Evolutionary conservation across 2,888 invertebrate genomes (phyloP).

Genomic region (Stenchaetothrips biformis): DNA sequence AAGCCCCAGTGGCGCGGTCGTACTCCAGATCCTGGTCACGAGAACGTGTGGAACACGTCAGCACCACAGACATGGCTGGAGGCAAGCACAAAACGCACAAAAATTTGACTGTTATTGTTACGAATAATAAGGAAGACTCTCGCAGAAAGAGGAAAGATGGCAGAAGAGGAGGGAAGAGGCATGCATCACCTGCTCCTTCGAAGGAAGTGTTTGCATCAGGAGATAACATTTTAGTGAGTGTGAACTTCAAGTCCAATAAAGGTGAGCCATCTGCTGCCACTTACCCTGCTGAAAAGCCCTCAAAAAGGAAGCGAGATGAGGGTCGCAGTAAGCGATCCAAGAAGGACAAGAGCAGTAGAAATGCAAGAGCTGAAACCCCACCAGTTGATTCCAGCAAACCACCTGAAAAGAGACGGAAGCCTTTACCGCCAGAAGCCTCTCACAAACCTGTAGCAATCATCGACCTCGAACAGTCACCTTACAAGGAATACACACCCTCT

Average conservation of each 20-base stretch:
- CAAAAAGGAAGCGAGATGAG: constrained; percentile 33
- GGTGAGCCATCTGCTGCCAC: constrained; percentile 19
- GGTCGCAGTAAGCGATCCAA: constrained; percentile 41
- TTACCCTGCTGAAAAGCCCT: constrained; percentile 27
- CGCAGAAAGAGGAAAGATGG: constrained; percentile 50
- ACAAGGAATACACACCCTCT: constrained; percentile 74
- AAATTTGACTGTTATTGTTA: constrained; percentile 56
- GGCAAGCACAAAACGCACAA: constrained; percentile 45
- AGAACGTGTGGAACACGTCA: constrained; percentile 33
- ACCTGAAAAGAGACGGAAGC: constrained; percentile 44
- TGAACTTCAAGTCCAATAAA: constrained; percentile 59
- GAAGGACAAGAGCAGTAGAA: constrained; percentile 40
- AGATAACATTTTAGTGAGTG: constrained; percentile 87
- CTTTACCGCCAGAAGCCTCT: constrained; percentile 34
- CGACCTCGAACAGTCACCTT: constrained; percentile 78
- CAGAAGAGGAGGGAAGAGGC: constrained; percentile 45
- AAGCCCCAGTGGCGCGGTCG: constrained; percentile 33
- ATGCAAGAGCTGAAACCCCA: constrained; percentile 16
- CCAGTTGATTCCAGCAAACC: constrained; percentile 38
- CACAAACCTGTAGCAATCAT: constrained; percentile 76
- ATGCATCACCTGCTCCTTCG: constrained; percentile 58
- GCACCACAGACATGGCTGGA: constrained; percentile 58
- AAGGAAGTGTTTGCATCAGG: constrained; percentile 91
- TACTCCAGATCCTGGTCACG: constrained; percentile 38
- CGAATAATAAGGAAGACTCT: constrained; percentile 51